Percentiles rank a stretch among this genome's conserved stretches.
phyloP scores from a whole-genome alignment of 2,113 vertebrate species.

The Grammomys dolichurus region DNA sequence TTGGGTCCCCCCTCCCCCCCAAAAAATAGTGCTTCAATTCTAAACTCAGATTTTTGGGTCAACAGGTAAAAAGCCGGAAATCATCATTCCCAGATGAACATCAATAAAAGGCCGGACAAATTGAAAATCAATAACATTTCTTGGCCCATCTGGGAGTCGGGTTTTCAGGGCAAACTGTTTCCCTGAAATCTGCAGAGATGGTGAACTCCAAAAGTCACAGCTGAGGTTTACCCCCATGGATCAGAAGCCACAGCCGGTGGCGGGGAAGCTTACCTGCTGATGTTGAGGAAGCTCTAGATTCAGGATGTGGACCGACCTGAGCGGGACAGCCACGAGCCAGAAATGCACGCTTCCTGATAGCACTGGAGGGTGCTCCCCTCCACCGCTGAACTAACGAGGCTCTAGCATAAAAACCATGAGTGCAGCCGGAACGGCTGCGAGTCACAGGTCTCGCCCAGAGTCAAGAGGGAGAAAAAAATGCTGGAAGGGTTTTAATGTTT shows the following conservation, averaged over 20 bases:
- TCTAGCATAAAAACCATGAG: neutral
- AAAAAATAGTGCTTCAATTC: neutral
- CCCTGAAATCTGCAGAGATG: neutral
- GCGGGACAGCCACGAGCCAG: neutral
- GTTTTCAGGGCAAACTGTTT: neutral
- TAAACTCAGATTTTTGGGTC: neutral
- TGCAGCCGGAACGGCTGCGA: too few species aligned
- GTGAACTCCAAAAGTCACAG: neutral
- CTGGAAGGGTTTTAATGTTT: neutral
- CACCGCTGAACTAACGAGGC: too few species aligned
- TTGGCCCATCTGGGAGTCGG: neutral
- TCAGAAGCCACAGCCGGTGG: neutral
- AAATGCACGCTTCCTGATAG: neutral
- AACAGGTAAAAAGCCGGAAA: neutral
- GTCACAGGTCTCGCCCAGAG: neutral
- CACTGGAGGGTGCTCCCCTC: neutral
- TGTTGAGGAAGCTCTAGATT: neutral
- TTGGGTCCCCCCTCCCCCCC: neutral
- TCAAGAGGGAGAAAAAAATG: neutral
- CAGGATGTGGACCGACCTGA: neutral
- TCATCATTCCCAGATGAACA: neutral
- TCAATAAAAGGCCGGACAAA: neutral
- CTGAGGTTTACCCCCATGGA: neutral
- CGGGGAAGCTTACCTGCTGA: neutral
- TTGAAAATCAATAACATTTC: neutral